Base-by-base conservation (phyloP, 2,888 invertebrate species). In the Dorcus parallelipipedus region DNA sequence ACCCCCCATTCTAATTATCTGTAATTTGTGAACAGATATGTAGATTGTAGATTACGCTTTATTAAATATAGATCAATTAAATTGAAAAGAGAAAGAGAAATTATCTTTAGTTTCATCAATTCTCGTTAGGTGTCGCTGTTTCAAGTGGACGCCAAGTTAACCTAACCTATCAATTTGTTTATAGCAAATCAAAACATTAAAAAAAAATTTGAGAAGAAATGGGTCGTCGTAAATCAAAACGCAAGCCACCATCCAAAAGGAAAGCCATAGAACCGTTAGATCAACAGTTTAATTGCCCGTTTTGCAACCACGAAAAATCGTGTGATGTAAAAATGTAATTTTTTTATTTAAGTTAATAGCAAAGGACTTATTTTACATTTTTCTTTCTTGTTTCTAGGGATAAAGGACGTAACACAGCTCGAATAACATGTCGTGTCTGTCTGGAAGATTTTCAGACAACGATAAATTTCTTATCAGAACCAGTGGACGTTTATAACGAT, bases 271-370 rank as follows among this genome's bases (percentile, higher is more conserved):
- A 92, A 73, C 95, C 97, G 0, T 81, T 99, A 54, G 97, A 98
- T 76, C 90, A 91, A 57, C 93, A 95, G 76, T 99, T 99, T 77
- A 97, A 97, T 76, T 99, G 99, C 74, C 98, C 98, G 9, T 99
- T 99, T 81, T 99, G 99, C 78, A 99, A 99, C 79, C 98, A 99
- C 76, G 98, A 99, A 79, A 95, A 95, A 73, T 96, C 97, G 1
- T 99, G 99, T 78, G 98, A 99, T 83, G 98, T 98, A 17, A 97
- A 97, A 87, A 94, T 99, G 98, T 97, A 82, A 83, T 88, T 83
- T 41, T 38, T 52, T 49, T 40, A 10, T 10, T 8, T 54, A 3
- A 7, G 47, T 9, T 50, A 40, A 23, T 54, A 56, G 59, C 26
- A 33, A 33, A 33, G 26, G 26, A 56, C n/a, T 60, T 45, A 54